Evolutionary conservation across 2,797 vertebrate genomes (phyloP).

Genomic region (Champsocephalus gunnari): DNA sequence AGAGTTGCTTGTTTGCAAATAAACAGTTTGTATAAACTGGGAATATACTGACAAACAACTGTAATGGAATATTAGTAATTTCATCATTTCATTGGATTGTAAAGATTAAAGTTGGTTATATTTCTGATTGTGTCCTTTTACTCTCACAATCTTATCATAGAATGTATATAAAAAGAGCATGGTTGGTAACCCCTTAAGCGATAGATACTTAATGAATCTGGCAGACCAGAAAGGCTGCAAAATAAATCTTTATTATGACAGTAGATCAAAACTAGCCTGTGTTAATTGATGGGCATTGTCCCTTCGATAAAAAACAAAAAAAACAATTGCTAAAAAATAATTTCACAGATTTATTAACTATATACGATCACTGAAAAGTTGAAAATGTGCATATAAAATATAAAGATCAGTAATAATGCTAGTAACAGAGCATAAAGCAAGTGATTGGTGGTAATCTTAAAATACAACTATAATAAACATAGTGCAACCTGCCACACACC

Average conservation of each 20-base stretch:
- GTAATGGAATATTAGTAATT: constrained; percentile 68
- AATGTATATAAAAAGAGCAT: no score
- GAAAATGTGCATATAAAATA: constrained; percentile 50
- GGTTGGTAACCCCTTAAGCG: no score
- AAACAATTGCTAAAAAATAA: constrained; percentile 30
- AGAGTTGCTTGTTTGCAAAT: constrained; percentile 20
- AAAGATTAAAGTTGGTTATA: constrained; percentile 78
- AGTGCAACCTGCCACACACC: constrained; percentile 41
- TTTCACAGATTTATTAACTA: constrained; percentile 35
- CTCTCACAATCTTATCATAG: background rate
- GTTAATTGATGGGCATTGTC: no score
- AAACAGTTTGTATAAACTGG: constrained; percentile 24
- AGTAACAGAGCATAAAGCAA: constrained; percentile 30
- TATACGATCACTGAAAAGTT: constrained; percentile 48
- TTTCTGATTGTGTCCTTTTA: constrained; percentile 35
- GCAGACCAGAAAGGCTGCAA: constrained; percentile 47
- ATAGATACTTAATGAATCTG: no score
- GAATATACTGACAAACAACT: constrained; percentile 49
- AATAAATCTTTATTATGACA: constrained; percentile 76
- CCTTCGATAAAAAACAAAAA: no score
- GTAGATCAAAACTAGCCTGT: background rate
- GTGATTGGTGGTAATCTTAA: constrained; percentile 44
- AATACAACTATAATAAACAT: constrained; percentile 25
- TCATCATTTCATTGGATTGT: constrained; percentile 59
- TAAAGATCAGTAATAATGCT: constrained; percentile 42